phyloP scores from a whole-genome alignment of 2,113 vertebrate species.

The Atrichornis clamosus region DNA sequence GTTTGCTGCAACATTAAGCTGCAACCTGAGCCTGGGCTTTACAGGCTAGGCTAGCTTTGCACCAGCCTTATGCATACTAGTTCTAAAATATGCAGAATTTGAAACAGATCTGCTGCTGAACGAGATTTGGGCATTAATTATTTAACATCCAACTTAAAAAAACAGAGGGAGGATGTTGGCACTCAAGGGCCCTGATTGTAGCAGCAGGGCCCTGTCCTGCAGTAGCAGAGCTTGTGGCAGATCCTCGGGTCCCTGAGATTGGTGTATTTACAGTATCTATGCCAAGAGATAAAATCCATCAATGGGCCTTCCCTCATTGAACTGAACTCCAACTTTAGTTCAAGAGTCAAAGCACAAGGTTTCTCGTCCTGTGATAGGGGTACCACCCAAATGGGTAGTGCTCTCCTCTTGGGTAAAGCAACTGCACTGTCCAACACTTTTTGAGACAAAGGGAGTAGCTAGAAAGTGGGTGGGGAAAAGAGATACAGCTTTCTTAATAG shows the following conservation, averaged over 20 bases:
- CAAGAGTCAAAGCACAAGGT: not conserved
- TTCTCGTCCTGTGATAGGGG: not conserved
- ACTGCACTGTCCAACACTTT: not conserved
- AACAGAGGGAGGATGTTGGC: not conserved
- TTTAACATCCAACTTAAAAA: not conserved
- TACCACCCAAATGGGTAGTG: not conserved
- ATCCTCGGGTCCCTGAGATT: not conserved
- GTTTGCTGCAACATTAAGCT: not conserved
- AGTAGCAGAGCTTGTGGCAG: not conserved
- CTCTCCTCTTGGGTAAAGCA: not conserved
- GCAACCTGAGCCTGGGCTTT: not conserved
- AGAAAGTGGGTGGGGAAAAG: not conserved
- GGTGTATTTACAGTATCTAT: not conserved
- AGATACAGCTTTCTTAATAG: not conserved
- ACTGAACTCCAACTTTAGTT: not conserved
- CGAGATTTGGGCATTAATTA: not conserved
- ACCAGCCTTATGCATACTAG: not conserved
- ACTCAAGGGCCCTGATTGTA: not conserved
- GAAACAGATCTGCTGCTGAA: not conserved
- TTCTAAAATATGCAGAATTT: not conserved
- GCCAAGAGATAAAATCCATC: not conserved
- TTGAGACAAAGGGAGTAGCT: not conserved
- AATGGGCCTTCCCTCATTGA: not conserved
- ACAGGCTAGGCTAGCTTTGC: not conserved
- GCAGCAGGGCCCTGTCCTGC: not conserved